Base-by-base conservation (phyloP, 2,113 vertebrate species). In the Campylorhamphus procurvoides region DNA sequence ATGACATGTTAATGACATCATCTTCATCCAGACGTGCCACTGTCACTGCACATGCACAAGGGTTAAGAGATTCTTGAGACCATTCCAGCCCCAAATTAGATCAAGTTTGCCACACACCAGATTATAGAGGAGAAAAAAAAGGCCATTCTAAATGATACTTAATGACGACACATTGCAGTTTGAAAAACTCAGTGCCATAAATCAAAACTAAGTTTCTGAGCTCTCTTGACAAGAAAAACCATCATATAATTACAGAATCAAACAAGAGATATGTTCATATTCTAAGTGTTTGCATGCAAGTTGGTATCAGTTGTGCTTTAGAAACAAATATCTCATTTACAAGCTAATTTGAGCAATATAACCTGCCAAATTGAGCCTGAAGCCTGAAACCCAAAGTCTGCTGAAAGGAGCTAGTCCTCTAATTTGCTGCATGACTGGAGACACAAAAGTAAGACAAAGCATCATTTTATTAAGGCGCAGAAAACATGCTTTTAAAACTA, bases 321-420 rank as follows among this genome's bases (percentile, higher is more conserved):
- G 79, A 93, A 86, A 86, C 62, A 87, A 90, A 90, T 91, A 93
- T 87, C 84, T 90, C 56, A 92, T 95, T 94, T 81, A 87, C 42
- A 55, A 84, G 60, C 56, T 79, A 89, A 89, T 92, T 87, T 71
- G 76, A 92, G 68, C 73, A 93, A 84, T 53, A 64, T 1, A 87
- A 69, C 33, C 64, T 81, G 60, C 60, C 64, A 94, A 95, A 95
- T 82, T 75, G 66, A 95, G 80, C 69, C 93, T 84, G 56, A 91
- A 90, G 59, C 75, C 71, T 84, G 79, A 83, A 89, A 86, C 15
- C 12, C 40, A 3, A 89, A 88, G 75, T 55, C 81, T 84, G 56
- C 52, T 83, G 72, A 69, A 88, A 86, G 72, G 85, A 90, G 39
- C 44, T 44, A 74, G 59, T 73, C 50, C 72, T 86, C 83, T 64